Evolutionary conservation across 2,797 vertebrate species (phyloP).

Genomic region (Sebastes trivittatus): DNA sequence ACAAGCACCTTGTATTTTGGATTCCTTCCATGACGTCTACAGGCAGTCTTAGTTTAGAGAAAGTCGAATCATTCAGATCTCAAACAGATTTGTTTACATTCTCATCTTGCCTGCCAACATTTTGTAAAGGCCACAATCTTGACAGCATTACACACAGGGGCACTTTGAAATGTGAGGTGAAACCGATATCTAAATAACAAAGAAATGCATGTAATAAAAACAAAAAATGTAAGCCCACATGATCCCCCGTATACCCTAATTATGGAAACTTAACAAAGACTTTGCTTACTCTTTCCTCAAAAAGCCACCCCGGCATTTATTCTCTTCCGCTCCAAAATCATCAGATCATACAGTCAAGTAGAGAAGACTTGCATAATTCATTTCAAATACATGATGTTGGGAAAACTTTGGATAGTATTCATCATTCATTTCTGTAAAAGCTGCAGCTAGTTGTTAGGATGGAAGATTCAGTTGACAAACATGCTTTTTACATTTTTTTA

Average conservation of each 20-base stretch:
- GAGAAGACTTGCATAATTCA: constrained; percentile 1
- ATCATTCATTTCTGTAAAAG: constrained; percentile 2
- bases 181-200: constrained; percentile 49
- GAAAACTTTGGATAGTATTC: constrained; percentile 17
- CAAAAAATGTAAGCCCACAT: constrained; percentile 9
- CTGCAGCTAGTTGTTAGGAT: background rate
- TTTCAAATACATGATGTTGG: constrained; percentile 14
- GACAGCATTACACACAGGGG: constrained; percentile 44
- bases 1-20: constrained; percentile 12
- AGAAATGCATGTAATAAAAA: constrained; percentile 22
- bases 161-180: constrained; percentile 42
- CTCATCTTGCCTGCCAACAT: constrained; percentile 48
- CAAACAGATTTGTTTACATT: constrained; percentile 65
- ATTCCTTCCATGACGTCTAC: constrained; percentile 32
- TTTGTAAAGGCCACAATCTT: constrained; percentile 31
- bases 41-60: constrained; percentile 39
- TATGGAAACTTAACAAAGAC: constrained; percentile 44
- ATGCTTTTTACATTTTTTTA: constrained; percentile 18
- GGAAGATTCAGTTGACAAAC: constrained; percentile 18
- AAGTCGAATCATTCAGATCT: constrained; percentile 34
- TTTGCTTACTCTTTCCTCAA: constrained; percentile 4
- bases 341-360: constrained; percentile 5
- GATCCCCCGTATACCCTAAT: constrained; percentile 10
- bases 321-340: background rate
- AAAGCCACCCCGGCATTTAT: background rate